Percentiles rank a stretch among this genome's conserved stretches.
These are phyloP conservation scores for Heterocephalus glaber DNA, from an alignment of 2,113 vertebrate genomes.

Conservation along the genomic window DNA sequence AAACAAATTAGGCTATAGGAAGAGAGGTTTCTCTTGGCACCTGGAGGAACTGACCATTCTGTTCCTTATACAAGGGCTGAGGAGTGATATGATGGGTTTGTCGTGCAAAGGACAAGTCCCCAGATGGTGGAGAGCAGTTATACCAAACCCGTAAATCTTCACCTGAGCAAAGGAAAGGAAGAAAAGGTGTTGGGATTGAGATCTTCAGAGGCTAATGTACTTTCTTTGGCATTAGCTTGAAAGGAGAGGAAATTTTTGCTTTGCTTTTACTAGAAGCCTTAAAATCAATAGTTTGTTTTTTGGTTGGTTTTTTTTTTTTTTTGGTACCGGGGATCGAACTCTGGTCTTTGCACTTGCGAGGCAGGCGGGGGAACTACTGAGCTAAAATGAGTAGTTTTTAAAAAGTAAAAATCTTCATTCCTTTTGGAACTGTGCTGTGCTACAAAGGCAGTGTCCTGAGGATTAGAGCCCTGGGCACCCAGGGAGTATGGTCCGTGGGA, in stretches of 20 bases:
- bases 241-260: background rate
- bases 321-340: no score
- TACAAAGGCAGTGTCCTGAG: background rate
- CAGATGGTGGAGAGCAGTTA: background rate
- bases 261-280: background rate
- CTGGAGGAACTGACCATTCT: background rate
- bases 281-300: no score
- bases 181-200: background rate
- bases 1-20: background rate
- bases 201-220: background rate
- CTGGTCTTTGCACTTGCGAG: no score
- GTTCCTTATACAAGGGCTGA: background rate
- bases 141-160: background rate
- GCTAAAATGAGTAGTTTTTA: background rate
- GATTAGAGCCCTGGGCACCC: background rate
- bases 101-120: conserved; percentile 1
- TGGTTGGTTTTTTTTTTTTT: no score
- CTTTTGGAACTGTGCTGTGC: background rate
- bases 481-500: background rate
- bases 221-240: background rate
- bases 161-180: background rate
- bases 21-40: background rate
- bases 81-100: background rate
- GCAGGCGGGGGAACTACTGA: no score
- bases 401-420: conserved; percentile 16